Conservation (phyloP, 2,113 vertebrate species). For the Parotia lawesii region DNA sequence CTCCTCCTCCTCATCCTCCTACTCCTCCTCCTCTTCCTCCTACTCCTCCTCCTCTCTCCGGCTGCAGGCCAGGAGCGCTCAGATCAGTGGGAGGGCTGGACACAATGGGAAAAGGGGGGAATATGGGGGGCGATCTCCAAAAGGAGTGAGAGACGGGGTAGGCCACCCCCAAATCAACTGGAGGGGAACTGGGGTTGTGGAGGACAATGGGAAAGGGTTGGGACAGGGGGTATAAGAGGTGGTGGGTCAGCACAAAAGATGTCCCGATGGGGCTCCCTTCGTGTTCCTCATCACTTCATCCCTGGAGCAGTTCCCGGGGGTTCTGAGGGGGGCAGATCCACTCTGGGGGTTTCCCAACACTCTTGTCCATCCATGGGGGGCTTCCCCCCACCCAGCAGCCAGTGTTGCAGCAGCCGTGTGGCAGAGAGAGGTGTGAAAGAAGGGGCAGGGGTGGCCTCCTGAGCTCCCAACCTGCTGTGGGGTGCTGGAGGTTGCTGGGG, state of each 20-base stretch:
- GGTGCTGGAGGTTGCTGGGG: not conserved
- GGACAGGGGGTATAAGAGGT: not conserved
- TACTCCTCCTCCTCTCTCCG: not conserved
- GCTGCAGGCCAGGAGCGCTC: not conserved
- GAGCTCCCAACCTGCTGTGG: not conserved
- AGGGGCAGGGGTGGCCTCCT: not conserved
- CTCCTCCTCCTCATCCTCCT: not conserved
- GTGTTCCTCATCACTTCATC: not conserved
- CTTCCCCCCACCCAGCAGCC: not conserved
- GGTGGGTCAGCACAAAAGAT: not conserved
- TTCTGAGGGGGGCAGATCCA: not conserved
- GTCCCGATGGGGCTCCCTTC: not conserved
- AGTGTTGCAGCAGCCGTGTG: fast-evolving
- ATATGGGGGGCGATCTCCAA: not conserved
- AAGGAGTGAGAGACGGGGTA: not conserved
- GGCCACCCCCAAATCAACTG: not conserved
- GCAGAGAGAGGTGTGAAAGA: not conserved
- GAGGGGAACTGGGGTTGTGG: not conserved
- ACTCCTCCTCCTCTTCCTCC: not conserved
- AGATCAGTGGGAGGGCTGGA: not conserved
- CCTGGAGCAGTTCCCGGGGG: not conserved
- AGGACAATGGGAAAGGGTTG: not conserved
- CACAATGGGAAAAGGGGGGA: not conserved
- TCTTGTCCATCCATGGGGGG: not conserved
- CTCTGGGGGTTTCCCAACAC: too few species aligned